Evolutionary conservation across 2,888 invertebrate genomes (phyloP), one percentile per base, ranked within the genome.

Genomic region (Pollenia labialis): DNA sequence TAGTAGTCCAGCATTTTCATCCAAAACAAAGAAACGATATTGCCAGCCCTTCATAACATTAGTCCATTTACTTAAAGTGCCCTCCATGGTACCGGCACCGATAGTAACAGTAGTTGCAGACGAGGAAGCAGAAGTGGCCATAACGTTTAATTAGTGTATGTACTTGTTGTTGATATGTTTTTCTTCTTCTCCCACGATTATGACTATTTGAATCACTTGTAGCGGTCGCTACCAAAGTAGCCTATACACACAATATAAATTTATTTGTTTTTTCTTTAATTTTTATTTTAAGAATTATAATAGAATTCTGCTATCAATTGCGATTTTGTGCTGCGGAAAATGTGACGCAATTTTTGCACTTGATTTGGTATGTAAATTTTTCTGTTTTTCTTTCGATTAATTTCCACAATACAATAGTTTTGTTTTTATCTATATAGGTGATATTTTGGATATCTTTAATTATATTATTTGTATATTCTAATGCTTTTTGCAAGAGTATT

Each of bases 11-110:
- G 98, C 97, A 94, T 97, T 98, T 94, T 99, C 98, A 94, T 99
- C 99, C 90, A 99, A 94, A 90, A 99, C 99, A 94, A 99, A 99
- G 98, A 99, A 99, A 90, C 99, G 96, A 94, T 99, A 99, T 94
- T 99, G 99, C 99, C 99, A 99, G 89, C 99, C 99, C 88, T 93
- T 93, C 93, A 93, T 93, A 54, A 93, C 93, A 84, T 93, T 93
- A 44, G 93, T 93, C 93, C 93, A 93, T 90, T 93, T 93, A 90
- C 93, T 93, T 42, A 93, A 90, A 1, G 93, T 93, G 64, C 93
- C 93, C 88, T 93, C 93, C 85, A 93, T 89, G 14, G 92, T 91
- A 76, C 89, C 89, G 50, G 84, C 58, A 60, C 69, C 60, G 18
- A 79, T 64, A n/a, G 48, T 52, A 14, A 74, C 75, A 1, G 62